Evolutionary conservation across 2,888 invertebrate genomes (phyloP).

Genomic region (Trissoscelio sp.): DNA sequence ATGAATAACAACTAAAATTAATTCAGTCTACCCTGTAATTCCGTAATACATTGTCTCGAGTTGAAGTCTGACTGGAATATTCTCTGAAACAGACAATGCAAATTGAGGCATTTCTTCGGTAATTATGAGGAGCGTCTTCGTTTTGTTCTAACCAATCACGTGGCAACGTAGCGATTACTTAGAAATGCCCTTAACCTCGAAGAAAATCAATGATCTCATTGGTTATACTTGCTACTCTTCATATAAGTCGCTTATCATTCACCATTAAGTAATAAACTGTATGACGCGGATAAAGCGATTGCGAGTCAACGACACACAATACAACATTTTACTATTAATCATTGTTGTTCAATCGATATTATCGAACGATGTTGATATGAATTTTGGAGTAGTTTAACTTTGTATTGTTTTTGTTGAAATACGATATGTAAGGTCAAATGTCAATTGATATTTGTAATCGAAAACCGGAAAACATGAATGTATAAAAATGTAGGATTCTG

Average conservation of each 20-base stretch:
- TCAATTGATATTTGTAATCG: too few relatives aligned
- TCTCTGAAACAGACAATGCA: not conserved
- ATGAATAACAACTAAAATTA: not conserved
- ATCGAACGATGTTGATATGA: too few relatives aligned
- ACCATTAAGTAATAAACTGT: slow-evolving; percentile 18
- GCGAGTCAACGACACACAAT: not conserved
- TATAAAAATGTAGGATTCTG: too few relatives aligned
- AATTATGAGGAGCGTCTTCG: slow-evolving; percentile 13
- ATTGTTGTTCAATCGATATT: not conserved
- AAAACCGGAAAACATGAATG: too few relatives aligned
- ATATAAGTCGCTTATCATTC: slow-evolving; percentile 29
- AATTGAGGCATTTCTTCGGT: not conserved
- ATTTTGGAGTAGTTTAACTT: too few relatives aligned
- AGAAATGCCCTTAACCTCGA: slow-evolving; percentile 75
- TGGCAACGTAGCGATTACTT: slow-evolving; percentile 69
- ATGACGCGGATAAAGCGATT: not conserved
- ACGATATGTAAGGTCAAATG: too few relatives aligned
- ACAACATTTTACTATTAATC: not conserved
- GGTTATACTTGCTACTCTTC: slow-evolving; percentile 22
- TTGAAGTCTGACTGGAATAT: not conserved
- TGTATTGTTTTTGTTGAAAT: too few relatives aligned
- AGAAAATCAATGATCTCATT: slow-evolving; percentile 74
- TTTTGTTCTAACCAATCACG: slow-evolving; percentile 66
- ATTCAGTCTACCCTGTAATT: not conserved
- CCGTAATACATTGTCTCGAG: not conserved